Conservation (phyloP, 2,888 invertebrate genomes). For the Bimastos eiseni region DNA sequence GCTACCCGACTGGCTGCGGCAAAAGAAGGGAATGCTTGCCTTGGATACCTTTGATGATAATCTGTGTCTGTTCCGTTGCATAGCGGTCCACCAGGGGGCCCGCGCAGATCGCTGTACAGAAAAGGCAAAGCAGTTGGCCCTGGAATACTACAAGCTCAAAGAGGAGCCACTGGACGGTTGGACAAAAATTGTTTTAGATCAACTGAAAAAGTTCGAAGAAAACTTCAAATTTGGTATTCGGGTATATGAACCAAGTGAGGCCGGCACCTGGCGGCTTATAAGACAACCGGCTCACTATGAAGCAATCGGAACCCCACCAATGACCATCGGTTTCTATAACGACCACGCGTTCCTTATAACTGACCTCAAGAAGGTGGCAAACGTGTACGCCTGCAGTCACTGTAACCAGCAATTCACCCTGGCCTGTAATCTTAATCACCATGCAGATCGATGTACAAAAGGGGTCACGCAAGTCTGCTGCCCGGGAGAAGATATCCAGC, state of each 20-base stretch:
- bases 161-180: neutral
- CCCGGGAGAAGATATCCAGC: neutral
- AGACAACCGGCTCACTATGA: too few relatives aligned
- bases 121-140: neutral
- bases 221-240: neutral
- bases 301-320: too few relatives aligned
- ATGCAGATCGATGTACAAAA: neutral
- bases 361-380: neutral
- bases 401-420: neutral
- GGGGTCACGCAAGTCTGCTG: neutral
- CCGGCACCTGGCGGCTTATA: too few relatives aligned
- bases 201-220: neutral
- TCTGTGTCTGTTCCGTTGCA: neutral
- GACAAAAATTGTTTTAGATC: neutral
- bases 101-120: neutral
- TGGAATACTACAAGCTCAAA: neutral
- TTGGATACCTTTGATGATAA: neutral
- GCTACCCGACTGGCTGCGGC: neutral
- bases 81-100: neutral
- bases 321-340: neutral
- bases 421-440: neutral
- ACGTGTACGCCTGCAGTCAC: neutral
- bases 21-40: neutral
- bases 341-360: neutral
- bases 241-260: neutral